Conservation (phyloP, 2,888 invertebrate genomes). For the Helleia helle region DNA sequence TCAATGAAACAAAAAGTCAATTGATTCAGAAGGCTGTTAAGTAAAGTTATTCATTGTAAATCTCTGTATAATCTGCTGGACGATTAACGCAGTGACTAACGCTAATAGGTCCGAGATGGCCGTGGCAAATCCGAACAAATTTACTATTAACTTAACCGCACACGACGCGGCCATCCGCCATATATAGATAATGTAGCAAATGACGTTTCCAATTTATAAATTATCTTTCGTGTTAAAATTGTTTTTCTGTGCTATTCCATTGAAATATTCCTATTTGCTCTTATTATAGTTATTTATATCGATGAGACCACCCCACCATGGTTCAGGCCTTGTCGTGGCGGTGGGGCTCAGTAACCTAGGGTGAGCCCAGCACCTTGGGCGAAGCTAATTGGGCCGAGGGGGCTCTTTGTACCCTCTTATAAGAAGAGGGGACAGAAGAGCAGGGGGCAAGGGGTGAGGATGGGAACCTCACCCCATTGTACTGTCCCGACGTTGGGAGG, state of each 20-base stretch:
- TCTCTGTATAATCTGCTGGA: slow-evolving; percentile 36
- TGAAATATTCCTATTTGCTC: too few relatives aligned
- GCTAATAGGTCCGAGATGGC: slow-evolving; percentile 48
- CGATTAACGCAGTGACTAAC: slow-evolving; percentile 41
- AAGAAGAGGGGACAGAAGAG: too few relatives aligned
- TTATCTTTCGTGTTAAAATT: neutral
- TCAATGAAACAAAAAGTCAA: neutral
- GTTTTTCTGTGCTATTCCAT: neutral
- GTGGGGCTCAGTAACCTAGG: too few relatives aligned
- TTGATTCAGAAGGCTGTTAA: slow-evolving; percentile 2
- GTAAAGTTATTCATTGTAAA: slow-evolving; percentile 25
- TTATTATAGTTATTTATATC: too few relatives aligned
- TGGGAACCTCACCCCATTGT: too few relatives aligned
- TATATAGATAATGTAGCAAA: neutral
- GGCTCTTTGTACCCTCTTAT: too few relatives aligned
- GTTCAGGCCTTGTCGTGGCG: too few relatives aligned
- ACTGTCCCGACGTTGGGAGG: too few relatives aligned
- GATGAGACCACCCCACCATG: too few relatives aligned
- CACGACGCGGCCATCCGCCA: slow-evolving; percentile 24
- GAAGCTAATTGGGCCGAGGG: too few relatives aligned
- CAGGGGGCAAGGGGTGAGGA: too few relatives aligned
- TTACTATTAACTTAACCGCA: slow-evolving; percentile 46
- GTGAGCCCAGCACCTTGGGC: too few relatives aligned
- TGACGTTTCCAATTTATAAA: neutral
- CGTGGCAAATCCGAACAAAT: slow-evolving; percentile 48